Percentiles rank a stretch among this genome's conserved stretches.
phyloP scores from a whole-genome alignment of 2,113 vertebrate genomes.

The Grallaria varia region DNA sequence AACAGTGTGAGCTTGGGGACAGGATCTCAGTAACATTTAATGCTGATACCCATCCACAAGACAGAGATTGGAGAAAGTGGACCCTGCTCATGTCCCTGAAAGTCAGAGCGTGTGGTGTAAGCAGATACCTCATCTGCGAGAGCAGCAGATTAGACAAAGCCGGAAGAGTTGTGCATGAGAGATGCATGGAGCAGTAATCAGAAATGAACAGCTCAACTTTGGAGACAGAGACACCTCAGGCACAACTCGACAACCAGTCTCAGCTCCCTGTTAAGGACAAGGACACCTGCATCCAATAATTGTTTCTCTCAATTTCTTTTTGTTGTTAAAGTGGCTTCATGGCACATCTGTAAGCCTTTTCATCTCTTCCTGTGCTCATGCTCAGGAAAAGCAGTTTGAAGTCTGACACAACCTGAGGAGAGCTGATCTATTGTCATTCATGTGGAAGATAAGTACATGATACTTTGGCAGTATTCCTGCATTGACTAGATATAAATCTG shows the following conservation, averaged over 20 bases:
- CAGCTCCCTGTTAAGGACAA: not conserved
- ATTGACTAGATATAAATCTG: not conserved
- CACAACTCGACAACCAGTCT: not conserved
- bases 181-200: not conserved
- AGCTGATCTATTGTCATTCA: not conserved
- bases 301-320: not conserved
- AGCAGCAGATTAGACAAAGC: not conserved
- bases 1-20: rapidly evolving
- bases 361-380: not conserved
- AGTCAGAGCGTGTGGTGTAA: not conserved
- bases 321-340: not conserved
- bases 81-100: not conserved
- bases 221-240: rapidly evolving
- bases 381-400: not conserved
- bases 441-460: not conserved
- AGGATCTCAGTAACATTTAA: not conserved
- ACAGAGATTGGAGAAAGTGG: not conserved
- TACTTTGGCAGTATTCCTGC: not conserved
- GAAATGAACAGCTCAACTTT: rapidly evolving
- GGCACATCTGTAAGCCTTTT: not conserved
- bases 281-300: not conserved
- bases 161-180: not conserved
- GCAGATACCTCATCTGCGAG: not conserved
- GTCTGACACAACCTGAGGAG: not conserved
- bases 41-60: not conserved